Base-by-base conservation (phyloP, 2,888 invertebrate species). In the Dinocampus coccinellae region DNA sequence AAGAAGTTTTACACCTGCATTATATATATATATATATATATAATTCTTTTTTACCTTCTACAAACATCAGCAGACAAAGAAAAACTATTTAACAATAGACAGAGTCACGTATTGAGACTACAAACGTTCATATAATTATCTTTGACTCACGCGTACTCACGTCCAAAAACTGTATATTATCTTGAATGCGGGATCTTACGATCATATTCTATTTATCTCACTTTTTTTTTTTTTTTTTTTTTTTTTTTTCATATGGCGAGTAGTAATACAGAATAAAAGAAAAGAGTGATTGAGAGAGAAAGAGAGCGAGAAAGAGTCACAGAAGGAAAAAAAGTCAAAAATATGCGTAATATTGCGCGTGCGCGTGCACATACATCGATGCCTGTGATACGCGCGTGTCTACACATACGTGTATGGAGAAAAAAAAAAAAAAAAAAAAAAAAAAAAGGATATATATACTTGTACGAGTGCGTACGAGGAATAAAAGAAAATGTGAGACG, bases 101-200 rank as follows among this genome's bases (percentile, higher is more conserved):
- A 65, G 69, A 72, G 68, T 75, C 77, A 68, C 72, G 74, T 76
- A 77, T 77, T 75, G 78, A 77, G 76, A 76, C 75, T 69, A 76
- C 74, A 24, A 62, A 55, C 47, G 74, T 70, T 66, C 62, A 77
- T 75, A 76, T 81, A 82, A 82, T 82, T 79, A 81, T 80, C 74
- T 70, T 69, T 69, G 73, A 76, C 70, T 72, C 70, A 75, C 76
- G 78, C 77, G 70, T 53, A 77, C 77, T 75, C 76, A 75, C 78
- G 75, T 77, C 70, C 73, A 68, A 29, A 69, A 70, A 69, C 69
- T 76, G 29, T 29, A n/a, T 47, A 78, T 78, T 76, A 75, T 78
- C 78, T 77, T 75, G 73, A 73, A 74, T 71, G 60, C 68, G 42
- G 70, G 70, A 53, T 70, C 70, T 52, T 36, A 47, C 10, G 63